phyloP scores from a whole-genome alignment of 2,888 invertebrate species.

The Desoria tigrina region DNA sequence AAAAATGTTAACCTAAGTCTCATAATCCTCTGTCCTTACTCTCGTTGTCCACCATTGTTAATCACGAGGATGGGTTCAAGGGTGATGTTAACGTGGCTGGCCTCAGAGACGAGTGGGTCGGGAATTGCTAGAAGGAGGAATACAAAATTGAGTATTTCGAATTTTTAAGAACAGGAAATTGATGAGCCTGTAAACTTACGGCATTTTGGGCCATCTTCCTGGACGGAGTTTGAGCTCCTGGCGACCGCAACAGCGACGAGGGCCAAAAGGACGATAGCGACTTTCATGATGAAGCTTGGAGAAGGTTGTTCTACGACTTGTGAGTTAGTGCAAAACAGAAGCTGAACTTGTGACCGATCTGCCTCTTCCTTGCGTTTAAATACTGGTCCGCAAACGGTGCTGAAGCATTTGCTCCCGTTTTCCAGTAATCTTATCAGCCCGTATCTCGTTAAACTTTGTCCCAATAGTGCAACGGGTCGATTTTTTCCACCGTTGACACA shows the following conservation, averaged over 20 bases:
- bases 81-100: slow-evolving; percentile 5
- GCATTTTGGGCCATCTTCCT: slow-evolving; percentile 26
- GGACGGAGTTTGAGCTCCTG: slow-evolving; percentile 19
- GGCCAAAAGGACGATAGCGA: slow-evolving; percentile 23
- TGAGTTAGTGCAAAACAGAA: no score
- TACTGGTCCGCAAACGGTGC: no score
- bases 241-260: slow-evolving; percentile 31
- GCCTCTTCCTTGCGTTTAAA: no score
- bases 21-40: neutral
- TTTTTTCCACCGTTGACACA: no score
- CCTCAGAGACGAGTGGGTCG: slow-evolving; percentile 1
- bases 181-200: slow-evolving; percentile 26
- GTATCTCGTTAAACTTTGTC: no score
- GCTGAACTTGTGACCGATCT: no score
- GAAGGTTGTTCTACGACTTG: no score
- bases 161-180: neutral
- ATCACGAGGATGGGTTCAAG: slow-evolving; percentile 14
- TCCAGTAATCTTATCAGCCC: no score
- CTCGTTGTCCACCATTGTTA: slow-evolving; percentile 2
- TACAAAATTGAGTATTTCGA: neutral
- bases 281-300: slow-evolving; percentile 28
- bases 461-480: no score
- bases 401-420: no score
- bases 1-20: no score
- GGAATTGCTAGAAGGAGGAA: neutral